phyloP scores from a whole-genome alignment of 1,140 invertebrate genomes.

The Drusus annulatus region DNA sequence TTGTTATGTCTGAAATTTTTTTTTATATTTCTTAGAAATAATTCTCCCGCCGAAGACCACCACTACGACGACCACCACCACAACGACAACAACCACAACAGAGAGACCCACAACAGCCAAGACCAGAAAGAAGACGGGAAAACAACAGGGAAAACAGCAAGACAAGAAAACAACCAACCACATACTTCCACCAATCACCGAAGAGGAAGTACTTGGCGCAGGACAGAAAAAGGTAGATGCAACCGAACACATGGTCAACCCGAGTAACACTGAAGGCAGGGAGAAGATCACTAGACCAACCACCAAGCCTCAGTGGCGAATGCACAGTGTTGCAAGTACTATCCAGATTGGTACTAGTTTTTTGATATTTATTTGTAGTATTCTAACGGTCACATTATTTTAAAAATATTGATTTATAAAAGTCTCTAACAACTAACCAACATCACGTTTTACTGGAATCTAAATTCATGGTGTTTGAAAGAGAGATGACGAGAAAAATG shows the following conservation, averaged over 20 bases:
- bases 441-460: too few relatives aligned
- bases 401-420: neutral
- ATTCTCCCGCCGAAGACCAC: constrained; percentile 56
- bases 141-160: constrained; percentile 44
- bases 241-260: constrained; percentile 29
- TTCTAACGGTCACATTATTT: neutral
- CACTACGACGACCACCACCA: constrained; percentile 54
- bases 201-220: constrained; percentile 27
- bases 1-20: neutral
- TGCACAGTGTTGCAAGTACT: constrained; percentile 28
- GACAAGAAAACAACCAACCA: constrained; percentile 55
- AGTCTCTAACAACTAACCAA: too few relatives aligned
- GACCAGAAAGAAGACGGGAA: constrained; percentile 47
- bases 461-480: too few relatives aligned
- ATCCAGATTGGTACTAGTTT: neutral
- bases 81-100: constrained; percentile 52
- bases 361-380: too few relatives aligned
- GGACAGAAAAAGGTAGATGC: constrained; percentile 41
- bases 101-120: constrained; percentile 46
- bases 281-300: constrained; percentile 43
- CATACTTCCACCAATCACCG: constrained; percentile 42
- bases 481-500: too few relatives aligned
- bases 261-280: constrained; percentile 10
- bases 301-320: constrained; percentile 47
- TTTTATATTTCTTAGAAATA: constrained; percentile 44